Percentiles rank a stretch among this genome's conserved stretches.
These are phyloP conservation scores for Ditylenchus dipsaci DNA, from an alignment of 1,140 invertebrate genomes.

Conservation along the genomic window DNA sequence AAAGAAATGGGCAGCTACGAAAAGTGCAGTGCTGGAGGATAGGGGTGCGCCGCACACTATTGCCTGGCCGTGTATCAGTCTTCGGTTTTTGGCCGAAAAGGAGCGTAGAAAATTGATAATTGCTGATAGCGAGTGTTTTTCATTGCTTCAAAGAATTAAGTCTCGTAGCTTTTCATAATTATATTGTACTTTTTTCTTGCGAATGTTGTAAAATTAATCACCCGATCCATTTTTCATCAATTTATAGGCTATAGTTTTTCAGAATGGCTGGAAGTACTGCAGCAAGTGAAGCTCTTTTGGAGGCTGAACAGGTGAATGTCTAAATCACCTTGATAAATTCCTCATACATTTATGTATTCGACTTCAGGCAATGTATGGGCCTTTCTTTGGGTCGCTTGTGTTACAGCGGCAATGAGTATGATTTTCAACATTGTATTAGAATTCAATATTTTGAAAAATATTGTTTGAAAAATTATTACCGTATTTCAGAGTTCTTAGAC, in stretches of 20 bases:
- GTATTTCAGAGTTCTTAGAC: too few relatives aligned
- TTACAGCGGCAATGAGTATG: conserved; percentile 53
- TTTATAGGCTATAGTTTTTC: neutral
- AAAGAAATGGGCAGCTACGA: neutral
- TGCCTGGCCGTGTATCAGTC: neutral
- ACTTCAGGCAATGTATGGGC: conserved; percentile 50
- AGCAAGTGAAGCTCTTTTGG: neutral
- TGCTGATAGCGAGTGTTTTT: neutral
- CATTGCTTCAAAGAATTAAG: neutral
- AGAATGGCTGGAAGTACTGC: conserved; percentile 14
- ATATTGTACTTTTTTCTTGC: neutral
- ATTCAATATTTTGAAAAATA: neutral
- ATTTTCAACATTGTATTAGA: neutral
- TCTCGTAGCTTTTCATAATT: neutral
- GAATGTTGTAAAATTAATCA: too few relatives aligned
- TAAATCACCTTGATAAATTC: too few relatives aligned
- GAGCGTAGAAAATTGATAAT: neutral
- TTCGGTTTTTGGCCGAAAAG: conserved; percentile 10
- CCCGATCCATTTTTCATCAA: too few relatives aligned
- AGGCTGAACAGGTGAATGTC: neutral
- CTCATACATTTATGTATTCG: too few relatives aligned
- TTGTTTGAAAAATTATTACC: neutral
- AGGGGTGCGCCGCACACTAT: neutral
- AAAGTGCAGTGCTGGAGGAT: neutral
- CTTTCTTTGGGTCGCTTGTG: conserved; percentile 56